Conservation (phyloP, 2,888 invertebrate genomes). For the Trilocha varians region DNA sequence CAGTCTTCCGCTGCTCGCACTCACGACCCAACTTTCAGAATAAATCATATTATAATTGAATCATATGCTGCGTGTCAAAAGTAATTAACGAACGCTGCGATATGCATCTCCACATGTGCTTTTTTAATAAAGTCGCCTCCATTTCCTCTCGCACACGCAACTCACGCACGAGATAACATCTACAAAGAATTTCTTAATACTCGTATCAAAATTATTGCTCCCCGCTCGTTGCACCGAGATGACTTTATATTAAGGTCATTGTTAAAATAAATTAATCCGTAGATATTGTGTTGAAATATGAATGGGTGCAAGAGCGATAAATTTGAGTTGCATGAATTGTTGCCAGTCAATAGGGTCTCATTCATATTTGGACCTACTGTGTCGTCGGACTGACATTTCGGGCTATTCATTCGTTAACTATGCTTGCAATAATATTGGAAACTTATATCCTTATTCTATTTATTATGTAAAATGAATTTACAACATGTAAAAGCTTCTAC, state of each 20-base stretch:
- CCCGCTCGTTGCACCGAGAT: conserved; percentile 41
- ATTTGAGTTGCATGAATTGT: conserved; percentile 4
- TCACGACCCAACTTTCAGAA: conserved; percentile 44
- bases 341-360: no score
- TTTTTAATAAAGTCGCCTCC: conserved; percentile 65
- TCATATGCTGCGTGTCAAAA: conserved; percentile 72
- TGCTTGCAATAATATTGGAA: no score
- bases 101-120: conserved; percentile 71
- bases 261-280: conserved; percentile 64
- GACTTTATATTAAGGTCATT: conserved; percentile 65
- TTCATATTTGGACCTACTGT: no score
- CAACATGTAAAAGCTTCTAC: no score
- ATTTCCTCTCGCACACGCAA: conserved; percentile 60
- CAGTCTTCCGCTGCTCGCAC: conserved; percentile 31
- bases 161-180: conserved; percentile 64
- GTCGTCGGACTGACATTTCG: no score
- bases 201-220: conserved; percentile 58
- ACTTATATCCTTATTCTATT: no score
- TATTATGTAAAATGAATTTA: no score
- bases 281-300: conserved; percentile 35
- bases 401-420: no score
- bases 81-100: conserved; percentile 70
- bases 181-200: conserved; percentile 61
- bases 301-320: conserved; percentile 42
- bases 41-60: conserved; percentile 74